These are phyloP conservation scores for Passer domesticus DNA, from an alignment of 2,113 vertebrate genomes.

Conservation along the genomic window DNA sequence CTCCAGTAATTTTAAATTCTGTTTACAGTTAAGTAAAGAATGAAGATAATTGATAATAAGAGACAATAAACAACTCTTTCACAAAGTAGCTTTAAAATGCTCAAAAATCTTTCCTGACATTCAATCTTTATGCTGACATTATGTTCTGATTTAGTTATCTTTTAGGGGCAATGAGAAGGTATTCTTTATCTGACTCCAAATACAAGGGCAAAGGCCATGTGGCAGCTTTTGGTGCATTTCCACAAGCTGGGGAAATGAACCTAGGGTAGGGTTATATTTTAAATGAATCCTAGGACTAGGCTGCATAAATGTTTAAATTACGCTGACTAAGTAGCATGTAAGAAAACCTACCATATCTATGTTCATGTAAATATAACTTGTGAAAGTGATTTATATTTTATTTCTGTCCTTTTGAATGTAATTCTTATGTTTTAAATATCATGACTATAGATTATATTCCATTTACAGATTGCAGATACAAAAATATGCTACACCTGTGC, in stretches of 20 bases:
- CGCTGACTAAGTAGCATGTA: background rate
- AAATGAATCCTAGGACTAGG: background rate
- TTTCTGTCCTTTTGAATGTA: background rate
- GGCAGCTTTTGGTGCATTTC: background rate
- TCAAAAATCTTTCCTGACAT: background rate
- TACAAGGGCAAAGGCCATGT: background rate
- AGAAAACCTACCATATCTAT: background rate
- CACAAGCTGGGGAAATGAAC: fast-evolving
- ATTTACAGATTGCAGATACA: background rate
- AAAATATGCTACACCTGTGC: background rate
- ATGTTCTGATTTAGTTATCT: background rate
- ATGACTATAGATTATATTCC: background rate
- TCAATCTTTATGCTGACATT: background rate
- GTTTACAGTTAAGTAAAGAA: background rate
- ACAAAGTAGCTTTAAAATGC: background rate
- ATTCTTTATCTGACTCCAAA: background rate
- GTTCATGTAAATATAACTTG: background rate
- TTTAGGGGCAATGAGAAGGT: fast-evolving
- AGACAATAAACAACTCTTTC: background rate
- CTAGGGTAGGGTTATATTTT: background rate
- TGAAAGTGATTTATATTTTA: background rate
- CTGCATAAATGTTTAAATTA: background rate
- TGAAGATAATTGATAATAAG: background rate
- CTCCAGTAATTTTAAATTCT: background rate
- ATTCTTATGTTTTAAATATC: background rate